Conservation (phyloP, 2,888 invertebrate genomes). For the Caenorhabditis macrosperma region DNA sequence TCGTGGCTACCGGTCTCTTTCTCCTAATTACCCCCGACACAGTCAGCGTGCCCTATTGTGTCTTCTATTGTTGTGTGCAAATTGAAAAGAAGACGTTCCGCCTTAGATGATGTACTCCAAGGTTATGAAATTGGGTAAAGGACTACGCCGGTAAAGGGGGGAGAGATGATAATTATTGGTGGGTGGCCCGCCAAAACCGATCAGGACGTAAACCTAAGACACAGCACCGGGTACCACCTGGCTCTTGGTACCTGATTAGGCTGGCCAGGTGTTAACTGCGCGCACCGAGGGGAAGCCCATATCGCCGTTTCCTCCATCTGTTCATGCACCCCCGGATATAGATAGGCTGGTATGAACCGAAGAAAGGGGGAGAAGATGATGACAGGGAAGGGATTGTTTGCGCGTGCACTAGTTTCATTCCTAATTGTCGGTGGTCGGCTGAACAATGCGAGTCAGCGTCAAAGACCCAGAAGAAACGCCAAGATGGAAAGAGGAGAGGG, state of each 20-base stretch:
- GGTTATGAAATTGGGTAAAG: constrained; percentile 47
- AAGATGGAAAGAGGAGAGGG: constrained; percentile 12
- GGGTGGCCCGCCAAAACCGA: constrained; percentile 2
- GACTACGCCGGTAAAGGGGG: background rate
- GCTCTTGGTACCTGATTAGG: constrained; percentile 1
- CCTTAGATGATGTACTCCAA: constrained; percentile 53
- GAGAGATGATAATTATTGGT: constrained; percentile 28
- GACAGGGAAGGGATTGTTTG: constrained; percentile 49
- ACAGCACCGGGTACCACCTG: background rate
- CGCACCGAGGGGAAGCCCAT: background rate
- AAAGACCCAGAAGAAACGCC: constrained; percentile 26
- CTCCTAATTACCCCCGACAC: constrained; percentile 19
- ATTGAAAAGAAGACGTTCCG: constrained; percentile 52
- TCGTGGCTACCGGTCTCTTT: constrained; percentile 15
- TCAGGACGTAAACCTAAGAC: background rate
- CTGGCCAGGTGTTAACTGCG: background rate
- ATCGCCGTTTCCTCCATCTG: background rate
- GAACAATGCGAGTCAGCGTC: constrained; percentile 48
- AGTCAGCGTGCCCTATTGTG: constrained; percentile 20
- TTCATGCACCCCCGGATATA: constrained; percentile 16
- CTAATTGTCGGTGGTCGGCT: constrained; percentile 46
- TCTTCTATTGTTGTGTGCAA: constrained; percentile 42
- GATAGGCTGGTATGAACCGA: constrained; percentile 25
- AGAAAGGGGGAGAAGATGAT: constrained; percentile 40
- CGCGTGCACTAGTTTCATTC: constrained; percentile 57